Evolutionary conservation across 2,797 vertebrate genomes (phyloP).

Genomic region (Lutjanus argentimaculatus): DNA sequence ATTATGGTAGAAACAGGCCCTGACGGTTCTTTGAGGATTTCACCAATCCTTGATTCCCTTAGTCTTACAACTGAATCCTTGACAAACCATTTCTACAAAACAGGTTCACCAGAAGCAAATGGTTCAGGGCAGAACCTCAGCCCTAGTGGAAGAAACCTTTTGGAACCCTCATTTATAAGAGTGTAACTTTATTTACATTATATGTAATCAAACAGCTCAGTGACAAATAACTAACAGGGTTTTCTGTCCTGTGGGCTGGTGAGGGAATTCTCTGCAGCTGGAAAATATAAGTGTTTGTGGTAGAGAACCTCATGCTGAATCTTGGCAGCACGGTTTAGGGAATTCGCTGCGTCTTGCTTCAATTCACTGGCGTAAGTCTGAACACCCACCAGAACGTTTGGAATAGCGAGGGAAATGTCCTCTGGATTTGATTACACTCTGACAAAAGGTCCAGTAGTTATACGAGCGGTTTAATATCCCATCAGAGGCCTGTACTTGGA

Average conservation of each 20-base stretch:
- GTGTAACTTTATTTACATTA: neutral
- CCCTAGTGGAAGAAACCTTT: no score
- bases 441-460: conserved; percentile 38
- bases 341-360: conserved; percentile 45
- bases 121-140: no score
- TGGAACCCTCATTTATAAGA: no score
- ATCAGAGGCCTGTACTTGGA: conserved; percentile 9
- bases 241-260: conserved; percentile 24
- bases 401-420: conserved; percentile 38
- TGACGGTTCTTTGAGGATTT: no score
- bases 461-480: conserved; percentile 28
- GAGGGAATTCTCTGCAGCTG: conserved; percentile 50
- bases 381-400: conserved; percentile 45
- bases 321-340: conserved; percentile 58
- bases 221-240: conserved; percentile 30
- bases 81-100: no score
- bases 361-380: conserved; percentile 35
- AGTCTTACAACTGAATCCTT: no score
- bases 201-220: conserved; percentile 18
- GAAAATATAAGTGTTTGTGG: conserved; percentile 58
- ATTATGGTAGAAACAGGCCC: no score
- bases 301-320: conserved; percentile 42
- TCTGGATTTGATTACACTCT: conserved; percentile 53
- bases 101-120: no score
- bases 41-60: no score